phyloP scores from a whole-genome alignment of 2,797 vertebrate genomes.

The Siniperca obscura region DNA sequence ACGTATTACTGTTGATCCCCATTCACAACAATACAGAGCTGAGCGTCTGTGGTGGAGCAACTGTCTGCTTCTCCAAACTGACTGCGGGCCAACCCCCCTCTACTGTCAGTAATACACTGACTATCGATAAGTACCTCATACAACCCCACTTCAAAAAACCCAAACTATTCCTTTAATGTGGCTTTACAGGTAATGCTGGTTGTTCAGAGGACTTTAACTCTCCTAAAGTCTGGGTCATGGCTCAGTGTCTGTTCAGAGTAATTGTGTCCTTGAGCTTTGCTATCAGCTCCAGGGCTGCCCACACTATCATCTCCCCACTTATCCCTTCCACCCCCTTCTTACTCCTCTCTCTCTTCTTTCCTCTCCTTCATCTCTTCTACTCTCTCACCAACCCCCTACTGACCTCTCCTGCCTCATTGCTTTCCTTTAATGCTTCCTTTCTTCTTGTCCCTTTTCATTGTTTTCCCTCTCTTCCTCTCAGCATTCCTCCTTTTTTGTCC shows the following conservation, averaged over 20 bases:
- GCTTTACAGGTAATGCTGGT: slow-evolving; percentile 34
- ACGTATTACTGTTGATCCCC: no score
- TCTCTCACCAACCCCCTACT: neutral
- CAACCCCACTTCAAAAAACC: no score
- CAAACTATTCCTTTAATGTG: slow-evolving; percentile 1
- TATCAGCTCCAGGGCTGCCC: slow-evolving; percentile 31
- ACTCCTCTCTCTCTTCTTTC: neutral
- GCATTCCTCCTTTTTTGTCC: neutral
- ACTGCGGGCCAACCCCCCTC: no score
- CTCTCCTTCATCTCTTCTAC: neutral
- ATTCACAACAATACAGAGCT: no score
- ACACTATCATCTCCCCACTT: slow-evolving; percentile 16
- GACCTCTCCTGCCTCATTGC: neutral
- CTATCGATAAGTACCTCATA: no score
- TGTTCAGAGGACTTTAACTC: slow-evolving; percentile 32
- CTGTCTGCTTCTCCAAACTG: no score
- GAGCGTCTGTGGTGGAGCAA: no score
- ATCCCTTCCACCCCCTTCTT: slow-evolving; percentile 15
- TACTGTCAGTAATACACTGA: no score
- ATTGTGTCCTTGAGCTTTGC: slow-evolving; percentile 66
- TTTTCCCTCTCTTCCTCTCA: neutral
- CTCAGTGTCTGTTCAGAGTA: slow-evolving; percentile 46
- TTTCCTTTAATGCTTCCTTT: neutral
- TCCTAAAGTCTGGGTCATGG: slow-evolving; percentile 28
- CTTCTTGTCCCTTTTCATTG: neutral